Percentiles rank a stretch among this genome's conserved stretches.
phyloP scores from a whole-genome alignment of 1,140 invertebrate species.

The Drosophila miranda region DNA sequence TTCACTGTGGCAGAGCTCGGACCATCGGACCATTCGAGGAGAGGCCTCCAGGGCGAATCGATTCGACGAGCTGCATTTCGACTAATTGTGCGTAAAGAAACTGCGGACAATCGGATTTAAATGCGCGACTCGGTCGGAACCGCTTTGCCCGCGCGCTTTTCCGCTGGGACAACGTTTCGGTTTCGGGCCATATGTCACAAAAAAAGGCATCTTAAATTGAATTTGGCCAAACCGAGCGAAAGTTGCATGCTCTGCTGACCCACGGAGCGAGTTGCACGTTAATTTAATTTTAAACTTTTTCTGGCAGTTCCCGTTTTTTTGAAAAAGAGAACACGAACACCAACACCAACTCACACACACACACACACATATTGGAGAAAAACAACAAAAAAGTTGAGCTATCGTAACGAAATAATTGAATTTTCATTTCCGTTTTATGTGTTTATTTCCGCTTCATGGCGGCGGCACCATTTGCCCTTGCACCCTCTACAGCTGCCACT shows the following conservation, averaged over 20 bases:
- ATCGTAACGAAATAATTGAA: conserved; percentile 80
- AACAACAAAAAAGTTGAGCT: conserved; percentile 55
- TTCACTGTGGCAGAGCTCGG: no score
- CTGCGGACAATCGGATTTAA: conserved; percentile 59
- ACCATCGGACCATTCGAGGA: no score
- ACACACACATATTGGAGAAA: conserved; percentile 25
- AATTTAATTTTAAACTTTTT: conserved; percentile 69
- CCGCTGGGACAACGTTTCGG: no score
- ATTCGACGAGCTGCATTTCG: conserved; percentile 11
- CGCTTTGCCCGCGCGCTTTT: no score
- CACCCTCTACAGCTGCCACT: conserved; percentile 7
- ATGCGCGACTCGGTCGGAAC: conserved; percentile 10
- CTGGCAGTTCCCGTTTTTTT: conserved; percentile 2
- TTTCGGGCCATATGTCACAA: conserved; percentile 20
- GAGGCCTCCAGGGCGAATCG: conserved; percentile 1
- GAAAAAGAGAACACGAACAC: no score
- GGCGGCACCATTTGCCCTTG: conserved; percentile 27
- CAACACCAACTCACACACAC: not conserved
- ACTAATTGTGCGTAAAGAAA: conserved; percentile 58
- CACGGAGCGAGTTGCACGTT: conserved; percentile 45
- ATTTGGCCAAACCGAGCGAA: conserved; percentile 57
- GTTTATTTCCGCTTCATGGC: conserved; percentile 72
- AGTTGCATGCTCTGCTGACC: conserved; percentile 54
- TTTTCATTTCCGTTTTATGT: conserved; percentile 81
- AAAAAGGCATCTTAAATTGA: conserved; percentile 48